Conservation (phyloP, 1,140 invertebrate genomes). For the Oryzaephilus surinamensis region DNA sequence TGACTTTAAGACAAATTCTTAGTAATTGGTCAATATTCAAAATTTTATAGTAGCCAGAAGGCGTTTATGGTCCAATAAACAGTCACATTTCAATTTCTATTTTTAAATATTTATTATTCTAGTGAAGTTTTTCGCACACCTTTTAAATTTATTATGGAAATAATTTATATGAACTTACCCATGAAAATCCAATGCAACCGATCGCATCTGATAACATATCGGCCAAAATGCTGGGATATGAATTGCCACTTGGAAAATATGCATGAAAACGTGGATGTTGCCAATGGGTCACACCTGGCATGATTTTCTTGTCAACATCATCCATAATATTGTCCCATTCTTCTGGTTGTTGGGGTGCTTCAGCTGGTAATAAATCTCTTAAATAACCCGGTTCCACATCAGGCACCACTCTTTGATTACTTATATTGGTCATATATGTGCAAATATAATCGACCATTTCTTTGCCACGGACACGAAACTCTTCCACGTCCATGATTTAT, state of each 20-base stretch:
- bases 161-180: conserved; percentile 6
- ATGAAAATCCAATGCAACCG: conserved; percentile 68
- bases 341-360: conserved; percentile 70
- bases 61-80: no score
- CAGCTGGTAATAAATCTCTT: conserved; percentile 54
- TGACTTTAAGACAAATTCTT: no score
- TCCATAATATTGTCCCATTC: conserved; percentile 73
- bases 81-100: not conserved
- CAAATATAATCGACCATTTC: conserved; percentile 91
- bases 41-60: not conserved
- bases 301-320: conserved; percentile 81
- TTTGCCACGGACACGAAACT: conserved; percentile 68
- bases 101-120: not conserved
- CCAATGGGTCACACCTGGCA: conserved; percentile 93
- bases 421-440: conserved; percentile 69
- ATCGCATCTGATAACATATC: conserved; percentile 87
- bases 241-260: conserved; percentile 90
- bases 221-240: conserved; percentile 83
- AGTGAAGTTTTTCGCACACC: no score
- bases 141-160: no score
- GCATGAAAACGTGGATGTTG: conserved; percentile 92
- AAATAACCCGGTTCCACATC: conserved; percentile 74
- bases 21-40: no score
- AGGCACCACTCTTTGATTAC: conserved; percentile 62
- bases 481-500: conserved; percentile 9